Evolutionary conservation across 2,888 invertebrate genomes (phyloP).

Genomic region (Salpingus planirostris): DNA sequence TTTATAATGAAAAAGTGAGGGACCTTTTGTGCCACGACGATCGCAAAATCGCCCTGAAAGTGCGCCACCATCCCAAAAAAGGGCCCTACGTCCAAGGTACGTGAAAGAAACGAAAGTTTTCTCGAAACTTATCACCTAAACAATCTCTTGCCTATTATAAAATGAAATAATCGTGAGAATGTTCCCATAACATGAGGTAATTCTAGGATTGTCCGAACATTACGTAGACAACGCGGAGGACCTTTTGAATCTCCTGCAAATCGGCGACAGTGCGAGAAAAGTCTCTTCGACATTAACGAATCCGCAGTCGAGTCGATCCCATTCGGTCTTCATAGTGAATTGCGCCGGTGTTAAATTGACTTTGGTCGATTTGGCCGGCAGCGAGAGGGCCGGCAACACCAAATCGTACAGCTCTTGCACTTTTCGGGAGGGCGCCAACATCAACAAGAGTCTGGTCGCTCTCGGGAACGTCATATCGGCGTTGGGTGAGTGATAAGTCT

Average conservation of each 20-base stretch:
- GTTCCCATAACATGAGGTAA: too few species aligned
- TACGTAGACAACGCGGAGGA: constrained; percentile 48
- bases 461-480: constrained; percentile 75
- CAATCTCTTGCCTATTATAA: too few species aligned
- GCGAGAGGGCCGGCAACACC: constrained; percentile 50
- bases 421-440: constrained; percentile 58
- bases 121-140: too few species aligned
- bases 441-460: constrained; percentile 73
- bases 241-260: constrained; percentile 50
- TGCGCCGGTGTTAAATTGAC: constrained; percentile 51
- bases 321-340: constrained; percentile 61
- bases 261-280: constrained; percentile 54
- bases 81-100: constrained; percentile 76
- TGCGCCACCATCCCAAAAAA: constrained; percentile 67
- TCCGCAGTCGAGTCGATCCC: constrained; percentile 61
- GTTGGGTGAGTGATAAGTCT: constrained; percentile 47
- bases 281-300: constrained; percentile 67
- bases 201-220: constrained; percentile 60
- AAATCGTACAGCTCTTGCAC: constrained; percentile 39
- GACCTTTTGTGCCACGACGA: constrained; percentile 49
- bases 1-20: constrained; percentile 61
- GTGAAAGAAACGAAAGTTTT: too few species aligned
- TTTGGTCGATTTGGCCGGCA: constrained; percentile 60
- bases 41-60: constrained; percentile 45
- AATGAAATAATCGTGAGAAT: too few species aligned